These are phyloP conservation scores for Acrocephalus arundinaceus DNA, from an alignment of 2,113 vertebrate species.

Conservation along the genomic window DNA sequence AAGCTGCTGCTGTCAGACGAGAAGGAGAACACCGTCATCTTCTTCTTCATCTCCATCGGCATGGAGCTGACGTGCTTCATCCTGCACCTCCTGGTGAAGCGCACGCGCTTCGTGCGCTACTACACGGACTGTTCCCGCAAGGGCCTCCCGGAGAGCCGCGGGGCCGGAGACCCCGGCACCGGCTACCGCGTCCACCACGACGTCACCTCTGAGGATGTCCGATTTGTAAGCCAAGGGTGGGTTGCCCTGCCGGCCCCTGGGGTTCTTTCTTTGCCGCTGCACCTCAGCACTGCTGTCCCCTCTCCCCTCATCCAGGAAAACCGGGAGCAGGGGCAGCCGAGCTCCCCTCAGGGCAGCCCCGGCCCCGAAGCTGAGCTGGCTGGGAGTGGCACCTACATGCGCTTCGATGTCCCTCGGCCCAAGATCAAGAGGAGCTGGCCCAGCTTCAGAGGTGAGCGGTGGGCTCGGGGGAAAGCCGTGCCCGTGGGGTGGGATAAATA, in stretches of 20 bases:
- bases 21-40: conserved; percentile 92
- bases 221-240: conserved; percentile 82
- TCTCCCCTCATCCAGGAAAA: conserved; percentile 73
- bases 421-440: conserved; percentile 88
- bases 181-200: conserved; percentile 92
- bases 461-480: rapidly evolving
- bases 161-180: conserved; percentile 40
- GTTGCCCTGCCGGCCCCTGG: background rate
- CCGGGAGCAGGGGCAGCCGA: background rate
- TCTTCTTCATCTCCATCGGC: conserved; percentile 92
- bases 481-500: background rate
- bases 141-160: conserved; percentile 53
- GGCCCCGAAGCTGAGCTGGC: conserved; percentile 71
- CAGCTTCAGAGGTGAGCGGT: conserved; percentile 81
- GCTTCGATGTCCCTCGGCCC: conserved; percentile 85
- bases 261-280: rapidly evolving
- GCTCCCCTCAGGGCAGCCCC: conserved; percentile 72
- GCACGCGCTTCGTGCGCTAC: conserved; percentile 87
- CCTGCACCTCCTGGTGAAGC: conserved; percentile 90
- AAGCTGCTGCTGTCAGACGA: conserved; percentile 90
- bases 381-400: conserved; percentile 79
- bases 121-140: conserved; percentile 78
- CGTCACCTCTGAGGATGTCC: conserved; percentile 86
- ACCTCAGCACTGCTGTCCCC: background rate
- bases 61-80: conserved; percentile 94